Percentiles rank a stretch among this genome's conserved stretches.
Evolutionary conservation across 2,888 invertebrate species (phyloP).

Genomic region (Hyposoter didymator): DNA sequence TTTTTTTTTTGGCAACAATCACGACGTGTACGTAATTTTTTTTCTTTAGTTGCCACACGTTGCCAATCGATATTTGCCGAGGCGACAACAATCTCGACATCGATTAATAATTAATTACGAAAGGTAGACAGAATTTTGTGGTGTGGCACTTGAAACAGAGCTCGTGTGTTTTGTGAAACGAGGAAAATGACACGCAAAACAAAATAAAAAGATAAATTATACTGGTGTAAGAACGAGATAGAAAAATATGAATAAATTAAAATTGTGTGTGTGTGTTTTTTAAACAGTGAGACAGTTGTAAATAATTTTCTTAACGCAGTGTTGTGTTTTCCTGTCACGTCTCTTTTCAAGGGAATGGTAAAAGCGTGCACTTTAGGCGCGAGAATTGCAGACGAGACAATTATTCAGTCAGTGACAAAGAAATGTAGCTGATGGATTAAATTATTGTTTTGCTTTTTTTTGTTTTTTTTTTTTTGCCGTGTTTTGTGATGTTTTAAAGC

Average conservation of each 20-base stretch:
- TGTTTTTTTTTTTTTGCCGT: too few species aligned
- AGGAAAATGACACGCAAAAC: slow-evolving; percentile 20
- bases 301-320: slow-evolving; percentile 39
- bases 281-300: slow-evolving; percentile 41
- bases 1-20: slow-evolving; percentile 10
- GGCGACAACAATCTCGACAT: slow-evolving; percentile 42
- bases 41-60: slow-evolving; percentile 28
- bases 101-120: slow-evolving; percentile 46
- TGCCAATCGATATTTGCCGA: slow-evolving; percentile 48
- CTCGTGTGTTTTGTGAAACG: slow-evolving; percentile 31
- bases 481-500: slow-evolving; percentile 68
- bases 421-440: slow-evolving; percentile 44
- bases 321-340: slow-evolving; percentile 25
- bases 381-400: slow-evolving; percentile 52
- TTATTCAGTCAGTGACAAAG: slow-evolving; percentile 65
- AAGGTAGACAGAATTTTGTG: slow-evolving; percentile 41
- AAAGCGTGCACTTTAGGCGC: slow-evolving; percentile 69
- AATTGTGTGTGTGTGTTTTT: slow-evolving; percentile 38
- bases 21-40: not conserved
- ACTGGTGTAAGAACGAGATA: slow-evolving; percentile 11
- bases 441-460: slow-evolving; percentile 51
- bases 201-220: slow-evolving; percentile 8
- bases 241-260: slow-evolving; percentile 6
- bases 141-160: slow-evolving; percentile 52
- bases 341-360: slow-evolving; percentile 36